Conservation (phyloP, 2,113 vertebrate species). For the Nymphicus hollandicus region DNA sequence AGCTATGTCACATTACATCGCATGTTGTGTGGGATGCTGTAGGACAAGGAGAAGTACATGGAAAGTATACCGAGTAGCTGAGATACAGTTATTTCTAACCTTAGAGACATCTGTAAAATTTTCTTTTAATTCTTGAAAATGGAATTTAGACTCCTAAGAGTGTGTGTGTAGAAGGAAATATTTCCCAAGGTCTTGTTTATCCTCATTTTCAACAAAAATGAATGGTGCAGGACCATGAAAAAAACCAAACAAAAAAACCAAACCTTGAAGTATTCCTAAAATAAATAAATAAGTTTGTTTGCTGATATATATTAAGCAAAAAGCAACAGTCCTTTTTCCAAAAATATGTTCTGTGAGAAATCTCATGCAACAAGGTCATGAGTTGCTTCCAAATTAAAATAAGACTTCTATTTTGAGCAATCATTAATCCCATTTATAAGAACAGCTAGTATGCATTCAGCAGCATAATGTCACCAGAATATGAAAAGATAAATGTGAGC, state of each 20-base stretch:
- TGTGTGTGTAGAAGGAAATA: not conserved
- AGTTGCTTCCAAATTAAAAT: not conserved
- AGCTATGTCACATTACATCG: not conserved
- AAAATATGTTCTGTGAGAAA: not conserved
- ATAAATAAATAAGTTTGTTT: not conserved
- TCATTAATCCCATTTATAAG: not conserved
- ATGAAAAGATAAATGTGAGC: not conserved
- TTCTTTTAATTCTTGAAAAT: not conserved
- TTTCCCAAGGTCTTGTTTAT: not conserved
- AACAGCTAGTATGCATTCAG: not conserved
- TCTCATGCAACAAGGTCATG: not conserved
- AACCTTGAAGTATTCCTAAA: not conserved
- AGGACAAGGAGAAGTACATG: not conserved
- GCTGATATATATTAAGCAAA: not conserved
- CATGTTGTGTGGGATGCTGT: not conserved
- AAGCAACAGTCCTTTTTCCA: not conserved
- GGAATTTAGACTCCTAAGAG: not conserved
- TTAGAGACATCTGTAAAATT: not conserved
- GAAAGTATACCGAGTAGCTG: not conserved
- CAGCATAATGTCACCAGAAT: not conserved
- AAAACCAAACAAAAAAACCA: not conserved
- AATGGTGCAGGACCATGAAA: not conserved
- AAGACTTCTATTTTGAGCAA: not conserved
- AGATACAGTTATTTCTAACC: not conserved
- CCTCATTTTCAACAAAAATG: not conserved